Conservation (phyloP, 2,888 invertebrate genomes). For the Ennomos erosarius region DNA sequence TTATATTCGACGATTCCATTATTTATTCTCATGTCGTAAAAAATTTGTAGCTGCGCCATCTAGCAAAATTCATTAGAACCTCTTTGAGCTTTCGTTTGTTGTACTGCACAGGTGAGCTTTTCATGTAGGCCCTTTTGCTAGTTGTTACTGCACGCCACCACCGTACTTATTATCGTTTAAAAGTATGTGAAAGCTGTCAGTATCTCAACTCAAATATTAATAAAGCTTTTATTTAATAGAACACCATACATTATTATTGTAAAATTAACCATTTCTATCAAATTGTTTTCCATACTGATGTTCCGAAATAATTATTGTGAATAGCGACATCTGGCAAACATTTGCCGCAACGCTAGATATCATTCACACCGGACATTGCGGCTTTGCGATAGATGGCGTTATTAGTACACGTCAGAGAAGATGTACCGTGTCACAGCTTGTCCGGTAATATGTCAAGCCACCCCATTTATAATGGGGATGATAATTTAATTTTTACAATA, state of each 20-base stretch:
- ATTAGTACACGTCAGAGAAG: slow-evolving; percentile 69
- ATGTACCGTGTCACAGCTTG: slow-evolving; percentile 69
- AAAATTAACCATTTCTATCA: neutral
- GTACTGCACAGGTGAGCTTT: neutral
- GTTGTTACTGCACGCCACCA: neutral
- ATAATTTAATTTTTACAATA: slow-evolving; percentile 69
- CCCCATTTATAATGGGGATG: slow-evolving; percentile 58
- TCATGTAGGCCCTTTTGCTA: neutral
- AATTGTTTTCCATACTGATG: no score
- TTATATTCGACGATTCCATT: no score
- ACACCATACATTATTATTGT: neutral
- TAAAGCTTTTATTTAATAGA: neutral
- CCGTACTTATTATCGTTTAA: no score
- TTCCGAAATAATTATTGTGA: neutral
- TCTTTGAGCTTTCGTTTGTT: slow-evolving; percentile 15
- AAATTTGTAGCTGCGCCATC: slow-evolving; percentile 48
- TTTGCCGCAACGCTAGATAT: slow-evolving; percentile 54
- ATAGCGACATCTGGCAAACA: slow-evolving; percentile 56
- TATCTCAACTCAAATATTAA: no score
- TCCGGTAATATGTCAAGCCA: slow-evolving; percentile 69
- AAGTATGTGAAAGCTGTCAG: no score
- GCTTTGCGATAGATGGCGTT: slow-evolving; percentile 76
- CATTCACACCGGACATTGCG: slow-evolving; percentile 56
- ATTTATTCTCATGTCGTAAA: neutral
- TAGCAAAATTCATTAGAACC: slow-evolving; percentile 42